Percentiles rank a stretch among this genome's conserved stretches.
phyloP scores from a whole-genome alignment of 1,140 invertebrate genomes.

The Mylabris phalerata region DNA sequence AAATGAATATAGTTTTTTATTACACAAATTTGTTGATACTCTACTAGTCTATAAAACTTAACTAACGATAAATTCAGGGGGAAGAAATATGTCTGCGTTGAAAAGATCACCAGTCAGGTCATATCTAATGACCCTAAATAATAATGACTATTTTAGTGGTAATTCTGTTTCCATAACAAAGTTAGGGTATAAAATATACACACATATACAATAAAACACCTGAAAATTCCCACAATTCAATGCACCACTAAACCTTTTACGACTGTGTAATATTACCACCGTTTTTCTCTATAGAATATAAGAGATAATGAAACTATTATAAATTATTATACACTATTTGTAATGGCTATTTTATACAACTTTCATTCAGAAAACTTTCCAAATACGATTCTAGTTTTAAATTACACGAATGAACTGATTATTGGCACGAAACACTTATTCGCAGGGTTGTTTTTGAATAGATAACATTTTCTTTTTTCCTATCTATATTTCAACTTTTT shows the following conservation, averaged over 20 bases:
- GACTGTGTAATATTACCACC: constrained; percentile 3
- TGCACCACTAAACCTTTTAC: constrained; percentile 1
- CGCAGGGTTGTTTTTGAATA: constrained; percentile 2
- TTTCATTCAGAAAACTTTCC: constrained; percentile 20
- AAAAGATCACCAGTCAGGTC: constrained; percentile 15
- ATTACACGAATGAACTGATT: constrained; percentile 6
- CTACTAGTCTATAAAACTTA: too few relatives aligned
- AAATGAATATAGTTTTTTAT: background rate
- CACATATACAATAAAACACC: constrained; percentile 19
- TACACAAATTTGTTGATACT: too few relatives aligned
- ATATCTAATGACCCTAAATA: constrained; percentile 30
- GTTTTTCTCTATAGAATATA: constrained; percentile 13
- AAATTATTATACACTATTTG: too few relatives aligned
- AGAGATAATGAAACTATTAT: constrained; percentile 15
- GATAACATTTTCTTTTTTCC: background rate
- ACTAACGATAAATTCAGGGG: too few relatives aligned
- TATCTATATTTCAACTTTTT: too few relatives aligned
- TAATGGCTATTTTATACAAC: constrained; percentile 27
- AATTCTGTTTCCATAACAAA: constrained; percentile 37
- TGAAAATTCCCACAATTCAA: constrained; percentile 30
- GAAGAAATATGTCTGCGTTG: background rate
- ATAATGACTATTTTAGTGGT: constrained; percentile 34
- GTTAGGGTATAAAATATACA: constrained; percentile 12
- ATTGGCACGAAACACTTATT: constrained; percentile 15
- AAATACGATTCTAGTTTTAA: constrained; percentile 20